Percentiles rank a stretch among this genome's conserved stretches.
These are phyloP conservation scores for Bombus soroeensis DNA, from an alignment of 1,140 invertebrate genomes.

Conservation along the genomic window DNA sequence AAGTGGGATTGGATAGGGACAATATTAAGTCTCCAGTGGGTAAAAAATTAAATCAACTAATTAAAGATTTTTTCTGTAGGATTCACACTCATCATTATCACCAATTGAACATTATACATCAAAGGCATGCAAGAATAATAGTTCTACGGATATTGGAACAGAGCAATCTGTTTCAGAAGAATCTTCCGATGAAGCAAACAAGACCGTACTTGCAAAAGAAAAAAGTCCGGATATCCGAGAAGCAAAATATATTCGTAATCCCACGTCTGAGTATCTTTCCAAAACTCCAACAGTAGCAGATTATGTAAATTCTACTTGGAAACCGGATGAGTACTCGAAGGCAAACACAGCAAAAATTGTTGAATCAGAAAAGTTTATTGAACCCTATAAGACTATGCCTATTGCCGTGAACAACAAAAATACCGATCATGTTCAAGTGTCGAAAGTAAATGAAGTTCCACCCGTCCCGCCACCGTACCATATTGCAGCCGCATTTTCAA, in stretches of 20 bases:
- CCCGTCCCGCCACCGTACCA: slow-evolving; percentile 87
- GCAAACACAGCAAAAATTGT: slow-evolving; percentile 80
- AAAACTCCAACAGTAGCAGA: slow-evolving; percentile 77
- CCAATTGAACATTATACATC: slow-evolving; percentile 64
- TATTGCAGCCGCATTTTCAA: slow-evolving; percentile 87
- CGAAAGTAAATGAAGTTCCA: slow-evolving; percentile 72
- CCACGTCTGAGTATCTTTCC: slow-evolving; percentile 74
- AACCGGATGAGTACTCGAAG: slow-evolving; percentile 79
- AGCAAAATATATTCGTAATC: slow-evolving; percentile 80
- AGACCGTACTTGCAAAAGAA: slow-evolving; percentile 76
- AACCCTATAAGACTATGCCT: slow-evolving; percentile 71
- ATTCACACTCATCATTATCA: slow-evolving; percentile 61
- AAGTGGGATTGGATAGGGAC: not conserved
- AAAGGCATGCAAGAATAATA: slow-evolving; percentile 67
- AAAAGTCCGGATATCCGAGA: slow-evolving; percentile 79
- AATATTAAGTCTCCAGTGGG: not conserved
- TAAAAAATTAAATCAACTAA: not conserved
- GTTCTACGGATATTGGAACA: slow-evolving; percentile 52
- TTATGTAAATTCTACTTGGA: slow-evolving; percentile 80
- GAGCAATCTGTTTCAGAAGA: slow-evolving; percentile 69
- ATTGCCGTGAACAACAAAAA: slow-evolving; percentile 57
- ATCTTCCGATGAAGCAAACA: slow-evolving; percentile 70
- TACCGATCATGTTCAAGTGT: slow-evolving; percentile 38
- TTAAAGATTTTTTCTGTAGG: slow-evolving; percentile 48
- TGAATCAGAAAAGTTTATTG: slow-evolving; percentile 78